These are phyloP conservation scores for Lepidocyrtoides sp. DNA, from an alignment of 2,888 invertebrate species.

Conservation along the genomic window DNA sequence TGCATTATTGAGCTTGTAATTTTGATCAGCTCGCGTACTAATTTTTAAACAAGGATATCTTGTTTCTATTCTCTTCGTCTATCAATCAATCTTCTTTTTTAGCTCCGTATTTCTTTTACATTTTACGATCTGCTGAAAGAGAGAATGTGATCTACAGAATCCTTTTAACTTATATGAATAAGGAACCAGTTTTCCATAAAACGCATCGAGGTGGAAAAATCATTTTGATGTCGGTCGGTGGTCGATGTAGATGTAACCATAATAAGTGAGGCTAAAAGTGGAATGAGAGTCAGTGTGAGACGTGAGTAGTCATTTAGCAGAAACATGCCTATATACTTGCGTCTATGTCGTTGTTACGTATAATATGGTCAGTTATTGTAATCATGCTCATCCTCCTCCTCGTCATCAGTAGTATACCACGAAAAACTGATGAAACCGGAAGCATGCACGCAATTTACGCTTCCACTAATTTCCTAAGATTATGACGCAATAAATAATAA, in stretches of 20 bases:
- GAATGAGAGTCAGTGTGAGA: too few relatives aligned
- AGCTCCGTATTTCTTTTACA: background rate
- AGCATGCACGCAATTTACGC: slow-evolving; percentile 11
- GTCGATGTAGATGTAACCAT: too few relatives aligned
- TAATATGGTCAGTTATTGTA: too few relatives aligned
- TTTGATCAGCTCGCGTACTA: slow-evolving; percentile 14
- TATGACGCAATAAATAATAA: slow-evolving; percentile 73
- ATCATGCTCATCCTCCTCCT: too few relatives aligned
- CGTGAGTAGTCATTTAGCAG: background rate
- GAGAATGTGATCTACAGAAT: background rate
- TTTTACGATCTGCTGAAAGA: background rate
- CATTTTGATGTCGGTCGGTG: background rate
- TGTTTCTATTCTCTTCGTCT: slow-evolving; percentile 13
- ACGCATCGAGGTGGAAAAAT: slow-evolving; percentile 29
- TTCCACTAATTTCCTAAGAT: background rate
- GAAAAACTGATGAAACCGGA: slow-evolving; percentile 54
- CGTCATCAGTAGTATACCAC: background rate
- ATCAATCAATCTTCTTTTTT: slow-evolving; percentile 30
- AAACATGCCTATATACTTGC: background rate
- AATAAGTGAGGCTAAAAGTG: background rate
- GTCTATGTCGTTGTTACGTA: too few relatives aligned
- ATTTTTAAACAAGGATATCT: slow-evolving; percentile 64
- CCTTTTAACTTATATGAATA: slow-evolving; percentile 25
- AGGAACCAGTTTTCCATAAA: slow-evolving; percentile 69
- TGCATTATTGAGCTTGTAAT: too few relatives aligned